A percentile compares a stretch with the other conserved stretches of the same genome.
phyloP scores from a whole-genome alignment of 2,797 vertebrate species.

The Eulemur albifrons region DNA sequence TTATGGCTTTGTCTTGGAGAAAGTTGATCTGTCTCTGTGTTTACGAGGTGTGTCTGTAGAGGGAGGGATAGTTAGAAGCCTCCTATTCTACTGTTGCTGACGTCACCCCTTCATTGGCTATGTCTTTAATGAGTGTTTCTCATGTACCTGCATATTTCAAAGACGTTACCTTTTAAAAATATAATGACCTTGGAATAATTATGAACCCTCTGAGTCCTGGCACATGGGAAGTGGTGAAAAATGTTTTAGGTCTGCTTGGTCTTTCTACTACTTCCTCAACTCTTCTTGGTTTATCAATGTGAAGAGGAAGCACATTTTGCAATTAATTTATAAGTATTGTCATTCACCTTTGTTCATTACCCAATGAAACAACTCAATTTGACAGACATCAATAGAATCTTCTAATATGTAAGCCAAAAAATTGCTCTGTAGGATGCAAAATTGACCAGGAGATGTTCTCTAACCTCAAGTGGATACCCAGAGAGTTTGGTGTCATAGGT shows the following conservation, averaged over 20 bases:
- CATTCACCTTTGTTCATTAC: neutral
- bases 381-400: neutral
- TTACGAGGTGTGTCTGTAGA: neutral
- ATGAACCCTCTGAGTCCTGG: neutral
- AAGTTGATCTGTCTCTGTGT: neutral
- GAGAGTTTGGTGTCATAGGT: neutral
- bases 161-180: neutral
- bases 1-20: neutral
- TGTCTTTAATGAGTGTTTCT: neutral
- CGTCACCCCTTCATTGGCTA: neutral
- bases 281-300: neutral
- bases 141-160: neutral
- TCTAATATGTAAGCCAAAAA: neutral
- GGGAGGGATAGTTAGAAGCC: neutral
- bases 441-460: neutral
- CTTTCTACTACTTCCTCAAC: neutral
- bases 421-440: neutral
- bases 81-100: neutral
- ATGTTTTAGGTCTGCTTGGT: neutral
- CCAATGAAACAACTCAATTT: neutral
- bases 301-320: neutral
- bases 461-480: rapidly evolving
- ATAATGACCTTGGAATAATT: neutral
- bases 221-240: rapidly evolving
- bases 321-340: neutral